Evolutionary conservation across 1,140 invertebrate species (phyloP).

Genomic region (Piezodorus guildinii): DNA sequence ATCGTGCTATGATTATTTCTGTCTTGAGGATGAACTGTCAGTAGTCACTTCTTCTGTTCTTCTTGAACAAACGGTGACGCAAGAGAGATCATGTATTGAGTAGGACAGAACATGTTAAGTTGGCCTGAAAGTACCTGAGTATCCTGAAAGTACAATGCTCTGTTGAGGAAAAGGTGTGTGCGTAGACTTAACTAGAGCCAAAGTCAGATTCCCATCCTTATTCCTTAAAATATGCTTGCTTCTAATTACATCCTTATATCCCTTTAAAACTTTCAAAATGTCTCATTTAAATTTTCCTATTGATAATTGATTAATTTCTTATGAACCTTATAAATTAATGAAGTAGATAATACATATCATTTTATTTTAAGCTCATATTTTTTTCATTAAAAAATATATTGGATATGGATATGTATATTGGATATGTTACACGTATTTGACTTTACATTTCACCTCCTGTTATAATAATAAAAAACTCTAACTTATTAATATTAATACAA

Average conservation of each 20-base stretch:
- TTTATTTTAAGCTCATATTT: too few relatives aligned
- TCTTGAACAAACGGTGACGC: constrained; percentile 2
- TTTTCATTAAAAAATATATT: too few relatives aligned
- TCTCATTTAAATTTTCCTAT: too few relatives aligned
- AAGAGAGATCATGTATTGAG: constrained; percentile 5
- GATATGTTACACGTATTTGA: too few relatives aligned
- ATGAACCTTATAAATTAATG: too few relatives aligned
- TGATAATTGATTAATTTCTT: too few relatives aligned
- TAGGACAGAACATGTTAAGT: background rate
- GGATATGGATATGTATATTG: too few relatives aligned
- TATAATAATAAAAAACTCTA: too few relatives aligned
- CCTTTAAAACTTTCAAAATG: background rate
- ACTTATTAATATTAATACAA: too few relatives aligned
- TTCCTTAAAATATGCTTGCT: constrained; percentile 2
- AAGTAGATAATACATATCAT: too few relatives aligned
- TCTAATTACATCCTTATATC: background rate
- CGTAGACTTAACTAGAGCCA: constrained; percentile 4
- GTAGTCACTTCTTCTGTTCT: background rate
- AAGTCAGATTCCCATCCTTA: constrained; percentile 6
- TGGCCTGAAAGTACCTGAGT: background rate
- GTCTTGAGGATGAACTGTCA: constrained; percentile 1
- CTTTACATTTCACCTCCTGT: too few relatives aligned
- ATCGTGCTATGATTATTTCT: background rate
- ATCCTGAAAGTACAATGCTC: background rate
- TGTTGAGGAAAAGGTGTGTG: constrained; percentile 17